These are phyloP conservation scores for Holothuria glaberrima DNA, from an alignment of 35 echinoderm and acorn worm genomes.

Conservation along the genomic window DNA sequence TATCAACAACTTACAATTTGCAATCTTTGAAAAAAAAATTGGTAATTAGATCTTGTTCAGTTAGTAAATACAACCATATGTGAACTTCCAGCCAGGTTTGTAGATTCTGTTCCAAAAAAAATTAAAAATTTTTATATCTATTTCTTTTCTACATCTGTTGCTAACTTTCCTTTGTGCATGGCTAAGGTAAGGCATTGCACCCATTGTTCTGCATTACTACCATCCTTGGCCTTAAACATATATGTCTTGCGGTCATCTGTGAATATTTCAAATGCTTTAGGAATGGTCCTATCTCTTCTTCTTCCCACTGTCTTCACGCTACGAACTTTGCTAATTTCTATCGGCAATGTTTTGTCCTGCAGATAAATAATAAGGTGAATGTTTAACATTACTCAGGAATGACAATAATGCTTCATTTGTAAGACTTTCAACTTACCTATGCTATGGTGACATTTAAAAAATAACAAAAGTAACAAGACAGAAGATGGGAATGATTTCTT, in stretches of 20 bases:
- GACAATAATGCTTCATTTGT: no score
- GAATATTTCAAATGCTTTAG: constrained; percentile 98
- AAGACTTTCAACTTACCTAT: no score
- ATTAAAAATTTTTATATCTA: no score
- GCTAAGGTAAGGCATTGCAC: constrained; percentile 98
- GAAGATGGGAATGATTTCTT: neutral
- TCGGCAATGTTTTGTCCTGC: constrained; percentile 78
- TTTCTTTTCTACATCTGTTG: neutral
- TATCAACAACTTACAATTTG: no score
- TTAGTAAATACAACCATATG: no score
- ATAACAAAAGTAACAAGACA: no score
- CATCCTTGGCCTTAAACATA: constrained; percentile 94
- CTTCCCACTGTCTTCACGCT: constrained; percentile 92
- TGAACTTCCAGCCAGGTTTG: no score
- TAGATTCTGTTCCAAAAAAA: no score
- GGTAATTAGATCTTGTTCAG: no score
- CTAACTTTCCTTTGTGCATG: constrained; percentile 62
- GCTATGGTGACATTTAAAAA: no score
- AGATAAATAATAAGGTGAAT: neutral
- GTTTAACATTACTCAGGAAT: neutral
- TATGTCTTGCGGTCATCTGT: constrained; percentile 96
- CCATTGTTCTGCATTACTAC: constrained; percentile 94
- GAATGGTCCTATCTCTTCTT: constrained; percentile 90
- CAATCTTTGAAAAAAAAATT: no score
- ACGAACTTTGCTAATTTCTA: constrained; percentile 94